phyloP scores from a whole-genome alignment of 2,113 vertebrate genomes.

The Antechinus stuartii region DNA sequence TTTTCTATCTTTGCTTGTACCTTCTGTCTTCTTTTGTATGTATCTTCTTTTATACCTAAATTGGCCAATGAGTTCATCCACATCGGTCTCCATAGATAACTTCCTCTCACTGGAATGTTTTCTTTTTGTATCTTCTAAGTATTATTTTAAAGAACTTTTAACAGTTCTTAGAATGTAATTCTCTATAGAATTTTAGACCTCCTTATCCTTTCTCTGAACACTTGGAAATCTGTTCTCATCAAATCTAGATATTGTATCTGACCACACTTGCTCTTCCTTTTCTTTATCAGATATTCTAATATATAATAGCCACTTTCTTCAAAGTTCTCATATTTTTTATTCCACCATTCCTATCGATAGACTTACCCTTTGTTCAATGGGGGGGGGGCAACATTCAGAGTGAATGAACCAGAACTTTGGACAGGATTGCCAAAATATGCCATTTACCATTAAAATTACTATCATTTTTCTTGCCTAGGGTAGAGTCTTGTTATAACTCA shows the following conservation, averaged over 20 bases:
- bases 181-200: neutral
- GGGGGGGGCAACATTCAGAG: neutral
- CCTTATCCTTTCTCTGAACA: neutral
- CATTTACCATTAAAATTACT: neutral
- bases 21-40: neutral
- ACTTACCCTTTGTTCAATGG: neutral
- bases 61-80: neutral
- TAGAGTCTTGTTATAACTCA: neutral
- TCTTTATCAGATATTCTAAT: neutral
- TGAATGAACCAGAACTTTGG: neutral
- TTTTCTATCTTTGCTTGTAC: neutral
- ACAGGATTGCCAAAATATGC: neutral
- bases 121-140: neutral
- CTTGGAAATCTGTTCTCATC: neutral
- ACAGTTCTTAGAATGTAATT: neutral
- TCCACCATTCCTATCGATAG: neutral
- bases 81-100: neutral
- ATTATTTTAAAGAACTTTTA: neutral
- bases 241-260: neutral
- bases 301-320: neutral
- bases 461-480: neutral
- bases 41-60: neutral
- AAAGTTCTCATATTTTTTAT: neutral
- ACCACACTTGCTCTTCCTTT: neutral
- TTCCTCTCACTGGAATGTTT: neutral